Evolutionary conservation across 2,888 invertebrate genomes (phyloP), one percentile per base, ranked within the genome.

Genomic region (Parnassius smintheus): DNA sequence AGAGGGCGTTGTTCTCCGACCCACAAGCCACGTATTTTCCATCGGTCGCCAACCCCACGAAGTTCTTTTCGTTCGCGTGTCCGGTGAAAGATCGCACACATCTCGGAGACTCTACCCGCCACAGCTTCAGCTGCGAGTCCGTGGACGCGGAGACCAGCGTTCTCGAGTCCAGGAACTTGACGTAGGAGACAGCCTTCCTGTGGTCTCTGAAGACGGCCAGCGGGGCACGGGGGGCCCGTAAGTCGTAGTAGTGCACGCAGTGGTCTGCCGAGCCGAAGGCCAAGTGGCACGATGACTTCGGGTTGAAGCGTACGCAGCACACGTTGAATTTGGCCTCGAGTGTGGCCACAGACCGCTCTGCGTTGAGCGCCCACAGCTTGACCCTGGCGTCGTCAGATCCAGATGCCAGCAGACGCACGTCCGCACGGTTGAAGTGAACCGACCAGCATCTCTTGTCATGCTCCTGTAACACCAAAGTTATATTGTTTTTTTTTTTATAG

Each of bases 241-340:
- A 92, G 90, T 98, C 98, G 85, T 98, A 98, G 82, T 98, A 98
- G 85, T 98, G 98, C 59, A 98, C 98, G 91, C 97, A 97, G 85
- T 98, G 98, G 90, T 98, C 98, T 35, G 98, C 98, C n/a, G 97
- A 97, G 45, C 98, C 98, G 88, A 98, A 98, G 1, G 98, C 98
- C 65, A 98, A 92, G 81, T 98, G 96, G 81, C 96, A 96, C 0
- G 97, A 95, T 68, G 96, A 96, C 66, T 81, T 78, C 65, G 90
- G 90, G 77, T 88, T 88, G 81, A 90, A 90, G 81, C 98, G 96
- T 13, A 98, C 98, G 86, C 98, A 98, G 85, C 98, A 98, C 58
- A 98, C 98, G 86, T 98, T 98, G 66, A 98, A 98, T 85, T 97
- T 96, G 1, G 98, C 98, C 85, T 98, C 98, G 13, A 98, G 88